Evolutionary conservation across 2,797 vertebrate genomes (phyloP).

Genomic region (Pterois miles): DNA sequence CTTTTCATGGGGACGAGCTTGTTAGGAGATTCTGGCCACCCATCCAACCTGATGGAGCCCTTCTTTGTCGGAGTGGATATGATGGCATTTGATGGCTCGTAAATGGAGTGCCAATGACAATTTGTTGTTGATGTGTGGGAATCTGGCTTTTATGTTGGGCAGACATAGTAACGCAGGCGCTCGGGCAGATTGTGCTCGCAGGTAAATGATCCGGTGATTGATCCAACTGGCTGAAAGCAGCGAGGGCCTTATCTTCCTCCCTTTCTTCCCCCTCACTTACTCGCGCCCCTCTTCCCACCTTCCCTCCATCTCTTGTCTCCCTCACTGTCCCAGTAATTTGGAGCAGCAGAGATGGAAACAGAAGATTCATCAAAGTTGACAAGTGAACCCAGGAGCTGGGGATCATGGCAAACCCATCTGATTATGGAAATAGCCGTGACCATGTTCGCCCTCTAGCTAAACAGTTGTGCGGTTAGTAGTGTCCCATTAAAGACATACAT

Average conservation of each 20-base stretch:
- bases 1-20: constrained; percentile 81
- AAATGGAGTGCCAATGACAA: constrained; percentile 96
- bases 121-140: constrained; percentile 92
- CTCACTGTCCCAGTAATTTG: constrained; percentile 80
- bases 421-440: constrained; percentile 84
- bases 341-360: constrained; percentile 86
- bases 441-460: constrained; percentile 61
- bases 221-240: constrained; percentile 89
- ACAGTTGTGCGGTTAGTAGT: constrained; percentile 31
- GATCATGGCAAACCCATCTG: constrained; percentile 85
- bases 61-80: constrained; percentile 84
- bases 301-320: constrained; percentile 59
- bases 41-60: constrained; percentile 90
- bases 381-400: constrained; percentile 89
- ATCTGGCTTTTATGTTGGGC: constrained; percentile 86
- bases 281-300: constrained; percentile 52
- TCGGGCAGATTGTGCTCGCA: constrained; percentile 89
- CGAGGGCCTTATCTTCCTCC: constrained; percentile 75
- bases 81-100: constrained; percentile 95
- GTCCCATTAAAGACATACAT: constrained; percentile 44
- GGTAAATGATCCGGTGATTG: constrained; percentile 92
- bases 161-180: constrained; percentile 82
- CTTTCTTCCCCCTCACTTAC: constrained; percentile 28
- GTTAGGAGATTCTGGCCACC: constrained; percentile 89
- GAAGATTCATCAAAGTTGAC: constrained; percentile 93